Percentiles rank a stretch among this genome's conserved stretches.
phyloP scores from a whole-genome alignment of 2,888 invertebrate genomes.

The Thyatira batis region DNA sequence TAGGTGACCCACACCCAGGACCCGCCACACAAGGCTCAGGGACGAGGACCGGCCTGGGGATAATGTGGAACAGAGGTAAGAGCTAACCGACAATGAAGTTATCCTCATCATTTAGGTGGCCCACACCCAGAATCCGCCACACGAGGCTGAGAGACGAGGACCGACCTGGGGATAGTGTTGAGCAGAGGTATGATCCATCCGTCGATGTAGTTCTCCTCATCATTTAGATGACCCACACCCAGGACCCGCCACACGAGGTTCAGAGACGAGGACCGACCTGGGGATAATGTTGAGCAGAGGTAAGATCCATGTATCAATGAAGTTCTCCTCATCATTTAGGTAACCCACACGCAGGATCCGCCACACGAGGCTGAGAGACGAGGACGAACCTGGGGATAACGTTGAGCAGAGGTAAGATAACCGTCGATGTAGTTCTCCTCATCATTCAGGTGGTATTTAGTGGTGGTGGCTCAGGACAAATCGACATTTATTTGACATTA shows the following conservation, averaged over 20 bases:
- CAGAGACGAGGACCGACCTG: conserved; percentile 78
- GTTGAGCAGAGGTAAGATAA: conserved; percentile 56
- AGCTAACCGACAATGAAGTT: too few relatives aligned
- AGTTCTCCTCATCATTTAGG: too few relatives aligned
- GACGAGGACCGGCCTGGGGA: conserved; percentile 77
- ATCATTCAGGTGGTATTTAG: too few relatives aligned
- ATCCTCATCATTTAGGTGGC: too few relatives aligned
- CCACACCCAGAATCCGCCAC: conserved; percentile 68
- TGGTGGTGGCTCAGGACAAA: too few relatives aligned
- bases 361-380: conserved; percentile 83
- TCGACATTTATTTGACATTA: too few relatives aligned
- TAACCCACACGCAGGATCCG: conserved; percentile 68
- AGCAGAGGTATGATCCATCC: conserved; percentile 55
- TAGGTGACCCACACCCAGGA: conserved; percentile 68
- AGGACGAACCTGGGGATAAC: conserved; percentile 60
- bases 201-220: too few relatives aligned
- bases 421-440: too few relatives aligned
- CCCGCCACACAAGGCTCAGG: conserved; percentile 79
- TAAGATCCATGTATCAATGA: too few relatives aligned
- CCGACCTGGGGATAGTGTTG: conserved; percentile 53
- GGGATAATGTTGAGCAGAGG: conserved; percentile 62
- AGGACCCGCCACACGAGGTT: conserved; percentile 78
- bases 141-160: conserved; percentile 84
- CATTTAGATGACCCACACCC: too few relatives aligned
- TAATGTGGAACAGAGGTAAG: conserved; percentile 58